Percentiles rank a stretch among this genome's conserved stretches.
These are phyloP conservation scores for Sminthurides bifidus DNA, from an alignment of 1,140 invertebrate genomes.

Conservation along the genomic window DNA sequence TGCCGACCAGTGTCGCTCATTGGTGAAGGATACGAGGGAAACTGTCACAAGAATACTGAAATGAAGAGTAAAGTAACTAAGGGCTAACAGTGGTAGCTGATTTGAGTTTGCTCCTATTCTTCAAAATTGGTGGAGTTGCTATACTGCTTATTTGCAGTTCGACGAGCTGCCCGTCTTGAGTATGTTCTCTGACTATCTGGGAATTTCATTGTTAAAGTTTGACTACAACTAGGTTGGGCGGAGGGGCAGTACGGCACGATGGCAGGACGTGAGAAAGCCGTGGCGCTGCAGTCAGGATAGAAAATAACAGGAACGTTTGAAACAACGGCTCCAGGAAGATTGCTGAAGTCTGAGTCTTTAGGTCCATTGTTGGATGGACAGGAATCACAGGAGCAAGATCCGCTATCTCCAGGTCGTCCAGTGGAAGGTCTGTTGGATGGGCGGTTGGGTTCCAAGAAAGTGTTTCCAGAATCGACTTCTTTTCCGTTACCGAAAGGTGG, in stretches of 20 bases:
- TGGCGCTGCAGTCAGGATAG: constrained; percentile 28
- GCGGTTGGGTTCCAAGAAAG: background rate
- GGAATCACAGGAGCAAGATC: background rate
- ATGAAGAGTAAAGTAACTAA: too few relatives aligned
- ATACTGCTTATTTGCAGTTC: too few relatives aligned
- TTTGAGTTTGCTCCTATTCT: too few relatives aligned
- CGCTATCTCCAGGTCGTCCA: background rate
- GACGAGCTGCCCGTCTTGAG: too few relatives aligned
- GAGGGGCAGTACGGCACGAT: constrained; percentile 29
- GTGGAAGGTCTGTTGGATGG: background rate
- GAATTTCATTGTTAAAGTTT: background rate
- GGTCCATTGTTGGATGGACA: background rate
- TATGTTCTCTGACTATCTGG: background rate
- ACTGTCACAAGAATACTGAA: too few relatives aligned
- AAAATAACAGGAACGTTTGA: constrained; percentile 27
- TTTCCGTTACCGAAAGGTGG: background rate
- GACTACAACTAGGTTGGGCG: constrained; percentile 2
- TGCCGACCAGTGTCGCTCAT: too few relatives aligned
- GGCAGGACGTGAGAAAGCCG: constrained; percentile 26
- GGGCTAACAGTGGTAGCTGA: too few relatives aligned
- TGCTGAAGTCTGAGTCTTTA: constrained; percentile 19
- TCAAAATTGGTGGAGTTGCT: too few relatives aligned
- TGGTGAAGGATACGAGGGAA: too few relatives aligned
- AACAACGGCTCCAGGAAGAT: constrained; percentile 25
- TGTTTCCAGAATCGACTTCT: background rate